Conservation (phyloP, 1,140 invertebrate genomes). For the Stratiolaelaps scimitus region DNA sequence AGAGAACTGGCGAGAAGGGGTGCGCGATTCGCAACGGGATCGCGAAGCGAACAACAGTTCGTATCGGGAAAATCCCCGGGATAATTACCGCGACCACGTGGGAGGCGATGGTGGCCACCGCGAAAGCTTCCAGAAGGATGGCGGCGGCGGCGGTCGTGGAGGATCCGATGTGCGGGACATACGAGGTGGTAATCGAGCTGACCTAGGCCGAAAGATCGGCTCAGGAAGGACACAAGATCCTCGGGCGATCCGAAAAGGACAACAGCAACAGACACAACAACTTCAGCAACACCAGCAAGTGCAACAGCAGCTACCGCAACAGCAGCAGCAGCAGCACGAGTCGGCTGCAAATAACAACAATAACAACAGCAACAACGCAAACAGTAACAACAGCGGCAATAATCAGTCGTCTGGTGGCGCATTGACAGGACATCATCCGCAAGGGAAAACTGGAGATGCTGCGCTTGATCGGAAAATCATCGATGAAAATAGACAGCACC, state of each 20-base stretch:
- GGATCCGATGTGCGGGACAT: not conserved
- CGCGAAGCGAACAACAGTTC: not conserved
- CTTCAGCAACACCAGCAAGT: too few relatives aligned
- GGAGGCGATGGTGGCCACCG: not conserved
- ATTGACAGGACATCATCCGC: too few relatives aligned
- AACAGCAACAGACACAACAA: too few relatives aligned
- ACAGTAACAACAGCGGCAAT: too few relatives aligned
- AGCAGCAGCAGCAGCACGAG: too few relatives aligned
- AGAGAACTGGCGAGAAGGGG: slow-evolving; percentile 5
- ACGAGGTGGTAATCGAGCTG: not conserved
- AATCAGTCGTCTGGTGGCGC: too few relatives aligned
- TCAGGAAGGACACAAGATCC: slow-evolving; percentile 21
- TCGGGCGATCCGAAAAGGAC: not conserved
- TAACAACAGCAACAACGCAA: too few relatives aligned
- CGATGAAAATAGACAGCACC: slow-evolving; percentile 1
- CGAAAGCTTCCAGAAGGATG: not conserved
- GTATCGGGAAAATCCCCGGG: not conserved
- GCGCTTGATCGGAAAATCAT: not conserved
- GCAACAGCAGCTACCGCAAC: too few relatives aligned
- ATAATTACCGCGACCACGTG: not conserved
- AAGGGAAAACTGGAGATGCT: not conserved
- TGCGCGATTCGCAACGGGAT: not conserved
- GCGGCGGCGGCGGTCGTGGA: not conserved
- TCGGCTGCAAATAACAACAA: too few relatives aligned
- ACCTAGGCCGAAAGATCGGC: slow-evolving; percentile 12